phyloP scores from a whole-genome alignment of 2,888 invertebrate genomes.

The Rapana venosa region DNA sequence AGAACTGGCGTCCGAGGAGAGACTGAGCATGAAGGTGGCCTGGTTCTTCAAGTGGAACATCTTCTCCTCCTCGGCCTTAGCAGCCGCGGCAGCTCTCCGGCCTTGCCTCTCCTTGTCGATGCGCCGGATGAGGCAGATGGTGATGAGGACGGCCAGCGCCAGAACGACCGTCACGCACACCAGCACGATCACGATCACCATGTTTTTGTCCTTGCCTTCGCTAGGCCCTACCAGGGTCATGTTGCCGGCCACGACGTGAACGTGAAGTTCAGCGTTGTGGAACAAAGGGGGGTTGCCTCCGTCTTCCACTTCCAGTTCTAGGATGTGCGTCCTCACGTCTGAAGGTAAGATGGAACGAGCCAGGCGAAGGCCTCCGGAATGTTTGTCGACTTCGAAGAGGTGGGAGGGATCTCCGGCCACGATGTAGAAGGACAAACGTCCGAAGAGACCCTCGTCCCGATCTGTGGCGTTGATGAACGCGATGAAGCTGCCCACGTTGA shows the following conservation, averaged over 20 bases:
- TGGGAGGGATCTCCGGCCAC: conserved; percentile 83
- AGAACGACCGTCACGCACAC: conserved; percentile 65
- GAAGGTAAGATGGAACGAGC: conserved; percentile 58
- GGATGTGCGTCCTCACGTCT: conserved; percentile 59
- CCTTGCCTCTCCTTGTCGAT: conserved; percentile 59
- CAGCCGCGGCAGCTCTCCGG: conserved; percentile 45
- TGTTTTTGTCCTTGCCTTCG: conserved; percentile 57
- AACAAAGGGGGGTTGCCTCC: conserved; percentile 60
- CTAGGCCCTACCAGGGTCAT: conserved; percentile 52
- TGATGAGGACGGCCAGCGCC: conserved; percentile 62
- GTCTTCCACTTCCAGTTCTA: conserved; percentile 67
- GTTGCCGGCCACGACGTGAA: conserved; percentile 59
- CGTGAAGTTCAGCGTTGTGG: conserved; percentile 57
- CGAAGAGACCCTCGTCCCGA: conserved; percentile 88
- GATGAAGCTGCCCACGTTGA: conserved; percentile 65
- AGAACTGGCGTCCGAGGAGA: conserved; percentile 41
- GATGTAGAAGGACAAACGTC: conserved; percentile 76
- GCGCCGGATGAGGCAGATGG: conserved; percentile 62
- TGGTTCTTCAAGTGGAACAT: conserved; percentile 52
- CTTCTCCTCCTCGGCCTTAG: conserved; percentile 49
- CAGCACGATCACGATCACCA: conserved; percentile 66
- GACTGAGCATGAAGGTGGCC: conserved; percentile 41
- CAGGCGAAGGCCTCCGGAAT: conserved; percentile 77
- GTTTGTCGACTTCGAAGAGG: conserved; percentile 78
- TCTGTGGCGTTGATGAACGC: conserved; percentile 90